Evolutionary conservation across 2,113 vertebrate genomes (phyloP), one percentile per base, ranked within the genome.

Genomic region (Pygoscelis antarcticus): DNA sequence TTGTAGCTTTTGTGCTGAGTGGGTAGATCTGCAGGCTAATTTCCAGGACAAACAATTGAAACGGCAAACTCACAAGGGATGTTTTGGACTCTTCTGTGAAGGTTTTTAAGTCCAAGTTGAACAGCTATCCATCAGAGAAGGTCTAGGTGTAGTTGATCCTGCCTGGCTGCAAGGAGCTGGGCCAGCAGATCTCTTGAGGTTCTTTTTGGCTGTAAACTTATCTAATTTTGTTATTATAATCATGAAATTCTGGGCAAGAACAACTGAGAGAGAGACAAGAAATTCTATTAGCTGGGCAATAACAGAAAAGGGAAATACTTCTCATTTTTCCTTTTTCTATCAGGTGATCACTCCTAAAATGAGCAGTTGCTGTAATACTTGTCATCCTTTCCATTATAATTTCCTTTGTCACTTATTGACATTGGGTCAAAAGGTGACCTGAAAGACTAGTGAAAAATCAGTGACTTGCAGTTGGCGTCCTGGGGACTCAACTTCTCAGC

Each of bases 221-320:
- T 1, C 12, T 87, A 16, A 78, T 84, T 91, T 91, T 57, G 30
- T 87, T 75, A 29, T 47, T 66, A 61, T 71, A 81, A 68, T 83
- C 30, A 47, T 61, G 18, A 90, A 68, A 95, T 90, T 76, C 90
- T 77, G 83, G 36, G 36, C 75, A 84, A 83, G 34, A 95, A n/a
- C 11, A 78, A 40, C 30, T 89, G 58, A 92, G 86, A 93, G 14
- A 13, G 44, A 90, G 52, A 88, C 10, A 87, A 96, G 74, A 87
- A 89, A 87, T 87, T 95, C 26, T 93, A 22, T 79, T 61, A 76
- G 32, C 65, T 84, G 52, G 32, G 20, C 47, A 84, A 55, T 42
- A 89, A 87, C 77, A 93, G 42, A 95, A 89, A 83, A 81, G 18
- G 55, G n/a, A 95, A 96, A 95, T 52, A 38, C 19, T 84, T 80